Percentiles rank a stretch among this genome's conserved stretches.
Evolutionary conservation across 2,888 invertebrate genomes (phyloP).

Genomic region (Anodontia alba): DNA sequence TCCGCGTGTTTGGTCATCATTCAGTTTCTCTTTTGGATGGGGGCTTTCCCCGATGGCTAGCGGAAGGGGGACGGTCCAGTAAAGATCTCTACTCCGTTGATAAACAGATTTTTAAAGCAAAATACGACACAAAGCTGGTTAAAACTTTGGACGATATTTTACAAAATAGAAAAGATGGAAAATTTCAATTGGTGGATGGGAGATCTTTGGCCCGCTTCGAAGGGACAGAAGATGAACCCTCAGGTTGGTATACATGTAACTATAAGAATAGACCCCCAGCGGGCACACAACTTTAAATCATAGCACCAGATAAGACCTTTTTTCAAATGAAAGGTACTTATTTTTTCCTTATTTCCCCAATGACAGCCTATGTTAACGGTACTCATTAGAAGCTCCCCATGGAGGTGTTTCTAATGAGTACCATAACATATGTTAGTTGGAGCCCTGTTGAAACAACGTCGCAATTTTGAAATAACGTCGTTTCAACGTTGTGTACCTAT

Average conservation of each 20-base stretch:
- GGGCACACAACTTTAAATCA: too few relatives aligned
- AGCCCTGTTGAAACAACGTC: too few relatives aligned
- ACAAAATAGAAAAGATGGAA: constrained; percentile 60
- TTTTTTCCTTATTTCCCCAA: too few relatives aligned
- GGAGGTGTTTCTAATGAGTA: too few relatives aligned
- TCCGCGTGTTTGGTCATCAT: constrained; percentile 76
- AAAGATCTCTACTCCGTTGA: constrained; percentile 24
- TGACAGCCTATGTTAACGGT: too few relatives aligned
- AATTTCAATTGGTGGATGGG: constrained; percentile 74
- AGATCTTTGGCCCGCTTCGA: constrained; percentile 75
- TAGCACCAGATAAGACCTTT: too few relatives aligned
- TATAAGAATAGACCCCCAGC: too few relatives aligned
- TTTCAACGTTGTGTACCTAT: too few relatives aligned
- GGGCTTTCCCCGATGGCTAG: constrained; percentile 74
- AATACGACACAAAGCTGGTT: constrained; percentile 58
- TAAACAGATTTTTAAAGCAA: constrained; percentile 59
- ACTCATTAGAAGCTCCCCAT: too few relatives aligned
- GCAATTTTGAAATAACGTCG: too few relatives aligned
- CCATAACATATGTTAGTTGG: too few relatives aligned
- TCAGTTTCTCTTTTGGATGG: constrained; percentile 76
- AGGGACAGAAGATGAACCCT: constrained; percentile 76
- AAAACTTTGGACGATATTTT: constrained; percentile 74
- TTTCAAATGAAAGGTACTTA: too few relatives aligned
- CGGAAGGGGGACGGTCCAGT: constrained; percentile 55
- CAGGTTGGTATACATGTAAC: not conserved